These are phyloP conservation scores for Dicycla oo DNA, from an alignment of 2,888 invertebrate species.

Conservation along the genomic window DNA sequence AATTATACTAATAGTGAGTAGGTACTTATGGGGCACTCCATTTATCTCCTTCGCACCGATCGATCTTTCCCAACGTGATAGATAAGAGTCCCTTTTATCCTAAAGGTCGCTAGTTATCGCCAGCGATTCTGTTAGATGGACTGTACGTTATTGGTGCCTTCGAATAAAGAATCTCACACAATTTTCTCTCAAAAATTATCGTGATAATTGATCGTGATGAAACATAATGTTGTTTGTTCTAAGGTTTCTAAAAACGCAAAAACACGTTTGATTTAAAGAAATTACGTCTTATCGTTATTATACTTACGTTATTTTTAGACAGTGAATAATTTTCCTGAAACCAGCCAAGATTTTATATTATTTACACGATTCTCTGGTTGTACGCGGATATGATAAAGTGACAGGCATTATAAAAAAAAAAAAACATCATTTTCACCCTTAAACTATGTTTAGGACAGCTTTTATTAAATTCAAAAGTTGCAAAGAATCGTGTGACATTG, in stretches of 20 bases:
- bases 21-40: conserved; percentile 6
- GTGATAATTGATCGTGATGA: no score
- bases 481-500: no score
- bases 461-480: neutral
- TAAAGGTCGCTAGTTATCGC: conserved; percentile 29
- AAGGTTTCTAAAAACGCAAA: neutral
- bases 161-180: neutral
- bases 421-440: neutral
- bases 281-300: neutral
- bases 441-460: neutral
- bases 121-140: conserved; percentile 32
- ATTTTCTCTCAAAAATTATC: neutral
- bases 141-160: conserved; percentile 8
- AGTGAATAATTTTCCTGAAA: neutral
- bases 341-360: neutral
- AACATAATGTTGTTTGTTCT: neutral
- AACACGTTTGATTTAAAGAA: neutral
- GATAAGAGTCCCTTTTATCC: conserved; percentile 34
- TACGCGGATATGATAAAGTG: neutral
- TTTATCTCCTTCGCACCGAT: conserved; percentile 32
- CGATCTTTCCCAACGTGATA: conserved; percentile 37
- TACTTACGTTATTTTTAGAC: neutral
- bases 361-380: neutral
- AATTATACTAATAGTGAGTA: conserved; percentile 24
- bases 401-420: no score